phyloP scores from a whole-genome alignment of 2,888 invertebrate genomes.

The Amblyteles armatorius region DNA sequence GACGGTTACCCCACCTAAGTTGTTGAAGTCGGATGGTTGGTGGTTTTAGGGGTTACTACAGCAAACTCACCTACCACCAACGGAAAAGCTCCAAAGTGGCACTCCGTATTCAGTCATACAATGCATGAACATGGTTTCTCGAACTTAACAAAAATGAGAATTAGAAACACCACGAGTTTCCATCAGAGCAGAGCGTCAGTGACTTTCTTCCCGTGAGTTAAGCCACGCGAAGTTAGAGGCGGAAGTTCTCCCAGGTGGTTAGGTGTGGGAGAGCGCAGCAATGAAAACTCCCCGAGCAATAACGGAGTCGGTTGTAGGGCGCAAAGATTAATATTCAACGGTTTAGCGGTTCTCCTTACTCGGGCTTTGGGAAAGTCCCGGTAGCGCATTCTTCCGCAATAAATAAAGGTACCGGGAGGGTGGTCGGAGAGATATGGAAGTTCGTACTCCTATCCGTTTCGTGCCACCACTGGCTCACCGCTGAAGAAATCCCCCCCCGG shows the following conservation, averaged over 20 bases:
- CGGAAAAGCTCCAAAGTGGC: too few species aligned
- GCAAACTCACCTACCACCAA: too few species aligned
- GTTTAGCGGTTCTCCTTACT: conserved; percentile 27
- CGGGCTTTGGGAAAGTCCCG: background rate
- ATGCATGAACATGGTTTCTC: too few species aligned
- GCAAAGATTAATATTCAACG: conserved; percentile 42
- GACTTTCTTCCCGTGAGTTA: background rate
- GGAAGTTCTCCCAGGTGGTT: background rate
- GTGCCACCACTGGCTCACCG: conserved; percentile 1
- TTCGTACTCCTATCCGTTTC: background rate
- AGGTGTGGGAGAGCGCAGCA: background rate
- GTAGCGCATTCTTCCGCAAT: conserved; percentile 21
- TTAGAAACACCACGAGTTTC: too few species aligned
- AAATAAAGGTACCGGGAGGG: conserved; percentile 20
- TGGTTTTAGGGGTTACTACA: too few species aligned
- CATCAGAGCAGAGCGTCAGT: background rate
- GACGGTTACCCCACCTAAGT: background rate
- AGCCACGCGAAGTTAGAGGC: background rate
- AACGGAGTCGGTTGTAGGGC: conserved; percentile 7
- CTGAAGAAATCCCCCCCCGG: background rate
- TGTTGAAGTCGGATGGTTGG: background rate
- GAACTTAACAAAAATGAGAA: too few species aligned
- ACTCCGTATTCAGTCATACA: too few species aligned
- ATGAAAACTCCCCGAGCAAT: conserved; percentile 26
- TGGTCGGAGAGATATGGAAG: background rate